Conservation (phyloP, 1,140 invertebrate genomes). For the Leptinotarsa lineolata region DNA sequence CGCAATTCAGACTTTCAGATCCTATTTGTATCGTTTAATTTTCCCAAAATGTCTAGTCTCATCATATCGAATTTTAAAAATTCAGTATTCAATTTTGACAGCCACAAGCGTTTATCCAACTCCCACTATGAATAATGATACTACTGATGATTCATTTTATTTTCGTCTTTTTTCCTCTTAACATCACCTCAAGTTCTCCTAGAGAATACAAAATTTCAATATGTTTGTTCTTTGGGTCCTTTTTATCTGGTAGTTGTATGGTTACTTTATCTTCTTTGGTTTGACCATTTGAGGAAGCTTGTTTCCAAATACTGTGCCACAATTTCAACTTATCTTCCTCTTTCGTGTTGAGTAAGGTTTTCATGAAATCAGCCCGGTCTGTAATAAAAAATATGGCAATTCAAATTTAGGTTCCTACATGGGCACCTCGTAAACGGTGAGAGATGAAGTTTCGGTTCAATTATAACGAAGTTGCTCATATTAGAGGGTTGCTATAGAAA, state of each 20-base stretch:
- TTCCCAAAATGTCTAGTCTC: too few relatives aligned
- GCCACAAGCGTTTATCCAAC: background rate
- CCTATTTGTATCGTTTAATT: too few relatives aligned
- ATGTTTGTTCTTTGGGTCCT: slow-evolving; percentile 32
- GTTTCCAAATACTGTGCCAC: slow-evolving; percentile 47
- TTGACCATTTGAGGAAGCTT: slow-evolving; percentile 42
- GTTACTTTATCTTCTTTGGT: slow-evolving; percentile 42
- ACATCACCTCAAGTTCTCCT: slow-evolving; percentile 36
- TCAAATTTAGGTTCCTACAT: too few relatives aligned
- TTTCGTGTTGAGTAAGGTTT: slow-evolving; percentile 41
- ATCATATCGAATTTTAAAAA: too few relatives aligned
- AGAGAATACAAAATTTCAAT: slow-evolving; percentile 40
- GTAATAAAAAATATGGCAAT: slow-evolving; percentile 5
- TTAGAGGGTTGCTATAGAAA: too few relatives aligned
- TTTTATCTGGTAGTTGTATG: slow-evolving; percentile 42
- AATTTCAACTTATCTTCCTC: slow-evolving; percentile 38
- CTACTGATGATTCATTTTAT: background rate
- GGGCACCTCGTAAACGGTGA: too few relatives aligned
- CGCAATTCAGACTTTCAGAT: too few relatives aligned
- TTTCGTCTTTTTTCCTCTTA: slow-evolving; percentile 14
- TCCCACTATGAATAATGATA: background rate
- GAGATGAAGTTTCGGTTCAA: too few relatives aligned
- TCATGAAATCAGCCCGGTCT: slow-evolving; percentile 41
- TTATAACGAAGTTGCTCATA: too few relatives aligned
- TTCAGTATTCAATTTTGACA: background rate